Evolutionary conservation across 2,113 vertebrate genomes (phyloP).

Genomic region (Engraulis encrasicolus): DNA sequence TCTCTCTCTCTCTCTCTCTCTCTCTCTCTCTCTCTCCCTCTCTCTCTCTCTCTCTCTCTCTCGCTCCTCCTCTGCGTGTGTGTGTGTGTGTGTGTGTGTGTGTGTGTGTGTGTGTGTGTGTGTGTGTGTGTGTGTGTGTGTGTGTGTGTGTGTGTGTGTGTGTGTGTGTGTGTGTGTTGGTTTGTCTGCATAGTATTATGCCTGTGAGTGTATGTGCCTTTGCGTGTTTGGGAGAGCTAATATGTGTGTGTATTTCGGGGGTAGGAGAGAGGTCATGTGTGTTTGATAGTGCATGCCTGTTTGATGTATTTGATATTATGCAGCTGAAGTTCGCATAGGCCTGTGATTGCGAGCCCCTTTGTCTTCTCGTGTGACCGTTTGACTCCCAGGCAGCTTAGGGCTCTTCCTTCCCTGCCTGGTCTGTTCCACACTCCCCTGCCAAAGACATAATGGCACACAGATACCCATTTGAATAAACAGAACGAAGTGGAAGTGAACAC

Average conservation of each 20-base stretch:
- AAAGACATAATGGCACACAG: too few relatives aligned
- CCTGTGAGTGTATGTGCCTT: not conserved
- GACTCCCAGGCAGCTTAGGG: not conserved
- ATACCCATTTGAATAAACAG: too few relatives aligned
- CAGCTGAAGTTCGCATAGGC: not conserved
- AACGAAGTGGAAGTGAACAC: too few relatives aligned
- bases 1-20: too few relatives aligned
- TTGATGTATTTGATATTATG: not conserved
- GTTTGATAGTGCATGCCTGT: not conserved
- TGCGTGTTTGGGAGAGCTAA: not conserved
- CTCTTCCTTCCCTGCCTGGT: too few relatives aligned
- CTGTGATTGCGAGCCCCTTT: not conserved
- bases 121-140: not conserved
- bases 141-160: not conserved
- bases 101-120: too few relatives aligned
- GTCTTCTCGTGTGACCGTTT: not conserved
- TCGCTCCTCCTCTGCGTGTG: not conserved
- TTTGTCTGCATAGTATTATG: not conserved
- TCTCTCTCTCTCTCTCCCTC: too few relatives aligned
- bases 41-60: too few relatives aligned
- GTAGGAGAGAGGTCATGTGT: not conserved
- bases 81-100: not conserved
- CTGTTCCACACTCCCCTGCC: too few relatives aligned
- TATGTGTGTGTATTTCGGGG: not conserved
- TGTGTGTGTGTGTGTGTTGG: too few relatives aligned